phyloP scores from a whole-genome alignment of 2,888 invertebrate species.

The Ochropleura leucogaster region DNA sequence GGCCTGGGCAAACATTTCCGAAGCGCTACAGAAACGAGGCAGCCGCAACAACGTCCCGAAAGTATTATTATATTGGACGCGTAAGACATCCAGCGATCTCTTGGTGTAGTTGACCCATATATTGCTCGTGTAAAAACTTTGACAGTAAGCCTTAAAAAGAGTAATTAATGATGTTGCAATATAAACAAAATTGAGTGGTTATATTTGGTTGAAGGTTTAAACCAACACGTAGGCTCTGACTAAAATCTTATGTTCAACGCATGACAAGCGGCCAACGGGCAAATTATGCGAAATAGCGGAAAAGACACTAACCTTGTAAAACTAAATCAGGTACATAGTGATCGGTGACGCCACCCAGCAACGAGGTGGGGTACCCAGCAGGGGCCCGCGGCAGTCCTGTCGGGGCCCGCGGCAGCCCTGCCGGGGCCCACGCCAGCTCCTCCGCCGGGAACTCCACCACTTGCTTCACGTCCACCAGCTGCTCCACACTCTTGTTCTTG shows the following conservation, averaged over 20 bases:
- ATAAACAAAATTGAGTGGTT: too few species aligned
- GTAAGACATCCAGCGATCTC: too few species aligned
- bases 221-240: too few species aligned
- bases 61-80: too few species aligned
- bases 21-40: too few species aligned
- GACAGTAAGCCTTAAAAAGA: too few species aligned
- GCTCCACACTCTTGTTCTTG: conserved; percentile 61
- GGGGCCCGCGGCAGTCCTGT: conserved; percentile 74
- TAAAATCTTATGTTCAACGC: background rate
- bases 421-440: background rate
- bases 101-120: too few species aligned
- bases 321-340: conserved; percentile 94
- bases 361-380: conserved; percentile 90
- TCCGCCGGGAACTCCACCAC: conserved; percentile 91
- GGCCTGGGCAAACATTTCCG: too few species aligned
- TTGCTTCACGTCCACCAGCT: conserved; percentile 73
- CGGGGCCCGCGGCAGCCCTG: conserved; percentile 4
- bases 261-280: background rate
- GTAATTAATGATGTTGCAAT: too few species aligned
- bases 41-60: too few species aligned
- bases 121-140: too few species aligned
- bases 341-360: conserved; percentile 92
- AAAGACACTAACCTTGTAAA: conserved; percentile 90
- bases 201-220: too few species aligned
- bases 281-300: background rate